Percentiles rank a stretch among this genome's conserved stretches.
These are phyloP conservation scores for Labia minor DNA, from an alignment of 2,888 invertebrate genomes.

Conservation along the genomic window DNA sequence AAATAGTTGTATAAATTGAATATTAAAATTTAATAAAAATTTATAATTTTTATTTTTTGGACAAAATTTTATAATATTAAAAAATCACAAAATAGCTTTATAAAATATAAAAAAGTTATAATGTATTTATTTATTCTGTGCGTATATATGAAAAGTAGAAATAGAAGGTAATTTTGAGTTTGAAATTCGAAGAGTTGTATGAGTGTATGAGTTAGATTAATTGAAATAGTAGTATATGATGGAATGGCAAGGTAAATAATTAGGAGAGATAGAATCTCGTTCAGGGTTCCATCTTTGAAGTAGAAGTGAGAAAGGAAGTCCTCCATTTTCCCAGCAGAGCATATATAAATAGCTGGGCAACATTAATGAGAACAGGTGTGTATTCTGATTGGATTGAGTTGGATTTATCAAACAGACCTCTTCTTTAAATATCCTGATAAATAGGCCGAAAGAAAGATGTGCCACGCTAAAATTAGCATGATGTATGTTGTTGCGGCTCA, in stretches of 20 bases:
- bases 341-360: not conserved
- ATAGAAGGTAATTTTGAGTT: too few relatives aligned
- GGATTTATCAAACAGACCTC: not conserved
- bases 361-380: conserved; percentile 13
- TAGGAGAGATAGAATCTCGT: not conserved
- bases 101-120: too few relatives aligned
- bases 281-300: not conserved
- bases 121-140: too few relatives aligned
- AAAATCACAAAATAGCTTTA: too few relatives aligned
- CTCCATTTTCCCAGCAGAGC: not conserved
- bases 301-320: not conserved
- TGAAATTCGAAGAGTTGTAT: too few relatives aligned
- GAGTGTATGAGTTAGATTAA: too few relatives aligned
- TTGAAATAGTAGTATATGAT: too few relatives aligned
- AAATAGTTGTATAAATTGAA: too few relatives aligned
- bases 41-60: too few relatives aligned
- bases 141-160: too few relatives aligned
- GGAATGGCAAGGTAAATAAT: conserved; percentile 3
- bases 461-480: not conserved
- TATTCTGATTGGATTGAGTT: not conserved
- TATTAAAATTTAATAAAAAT: too few relatives aligned
- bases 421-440: not conserved
- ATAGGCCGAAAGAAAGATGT: conserved; percentile 1
- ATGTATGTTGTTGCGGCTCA: not conserved
- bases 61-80: too few relatives aligned